Evolutionary conservation across 1,140 invertebrate genomes (phyloP).

Genomic region (Aporrectodea caliginosa): DNA sequence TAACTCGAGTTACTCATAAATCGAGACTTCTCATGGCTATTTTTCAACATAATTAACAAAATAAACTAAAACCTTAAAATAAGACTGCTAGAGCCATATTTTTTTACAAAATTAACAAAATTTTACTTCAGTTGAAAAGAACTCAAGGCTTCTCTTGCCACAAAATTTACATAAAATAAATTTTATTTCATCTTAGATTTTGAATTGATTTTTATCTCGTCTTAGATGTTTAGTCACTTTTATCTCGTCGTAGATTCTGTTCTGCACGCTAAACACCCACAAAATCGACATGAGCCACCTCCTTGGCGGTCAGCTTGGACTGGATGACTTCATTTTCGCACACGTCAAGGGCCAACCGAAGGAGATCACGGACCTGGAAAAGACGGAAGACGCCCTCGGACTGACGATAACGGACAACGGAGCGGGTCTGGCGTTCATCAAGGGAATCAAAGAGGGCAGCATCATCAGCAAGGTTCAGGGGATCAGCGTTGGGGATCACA

Average conservation of each 20-base stretch:
- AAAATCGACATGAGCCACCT: conserved; percentile 93
- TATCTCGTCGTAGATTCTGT: conserved; percentile 79
- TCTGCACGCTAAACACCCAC: conserved; percentile 95
- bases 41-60: too few species aligned
- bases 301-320: conserved; percentile 88
- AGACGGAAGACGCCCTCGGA: conserved; percentile 89
- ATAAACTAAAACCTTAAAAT: too few species aligned
- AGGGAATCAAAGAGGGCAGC: conserved; percentile 89
- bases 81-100: too few species aligned
- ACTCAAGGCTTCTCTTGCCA: too few species aligned
- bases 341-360: conserved; percentile 91
- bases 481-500: conserved; percentile 87
- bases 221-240: too few species aligned
- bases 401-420: conserved; percentile 97
- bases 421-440: conserved; percentile 93
- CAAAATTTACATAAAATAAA: too few species aligned
- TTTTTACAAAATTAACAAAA: too few species aligned
- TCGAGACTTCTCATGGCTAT: too few species aligned
- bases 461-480: conserved; percentile 80
- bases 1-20: too few species aligned
- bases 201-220: too few species aligned
- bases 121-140: too few species aligned
- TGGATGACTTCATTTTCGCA: conserved; percentile 97
- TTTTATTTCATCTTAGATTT: too few species aligned
- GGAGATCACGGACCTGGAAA: conserved; percentile 81